Evolutionary conservation across 53 echinoderm and acorn worm genomes (phyloP).

Genomic region (Henricia sp.): DNA sequence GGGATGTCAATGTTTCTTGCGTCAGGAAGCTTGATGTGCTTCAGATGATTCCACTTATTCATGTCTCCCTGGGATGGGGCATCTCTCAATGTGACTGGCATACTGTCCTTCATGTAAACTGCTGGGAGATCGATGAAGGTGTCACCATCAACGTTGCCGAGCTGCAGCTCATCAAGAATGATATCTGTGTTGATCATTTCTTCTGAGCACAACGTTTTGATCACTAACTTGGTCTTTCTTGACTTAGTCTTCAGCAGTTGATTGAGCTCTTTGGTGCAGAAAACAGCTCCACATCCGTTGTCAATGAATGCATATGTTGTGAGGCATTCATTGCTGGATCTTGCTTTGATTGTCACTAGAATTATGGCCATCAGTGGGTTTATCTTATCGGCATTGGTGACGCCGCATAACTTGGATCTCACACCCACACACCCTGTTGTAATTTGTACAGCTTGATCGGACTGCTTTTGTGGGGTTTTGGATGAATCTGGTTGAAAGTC

Average conservation of each 20-base stretch:
- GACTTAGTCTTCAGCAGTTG: conserved; percentile 13
- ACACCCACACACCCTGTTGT: conserved; percentile 31
- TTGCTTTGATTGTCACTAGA: conserved; percentile 35
- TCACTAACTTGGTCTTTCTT: too few species aligned
- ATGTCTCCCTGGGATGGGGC: conserved; percentile 60
- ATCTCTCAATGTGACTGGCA: conserved; percentile 59
- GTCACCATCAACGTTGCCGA: conserved; percentile 46
- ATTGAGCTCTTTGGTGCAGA: conserved; percentile 16
- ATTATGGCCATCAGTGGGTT: conserved; percentile 41
- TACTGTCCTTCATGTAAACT: conserved; percentile 63
- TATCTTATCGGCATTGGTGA: not conserved
- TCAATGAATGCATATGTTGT: conserved; percentile 56
- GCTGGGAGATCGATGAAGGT: conserved; percentile 55
- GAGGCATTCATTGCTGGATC: conserved; percentile 31
- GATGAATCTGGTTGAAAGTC: not conserved
- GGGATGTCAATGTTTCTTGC: conserved; percentile 41
- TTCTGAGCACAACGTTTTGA: too few species aligned
- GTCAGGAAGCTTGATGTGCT: conserved; percentile 47
- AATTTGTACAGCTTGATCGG: not conserved
- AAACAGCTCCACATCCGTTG: conserved; percentile 36
- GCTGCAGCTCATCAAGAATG: conserved; percentile 56
- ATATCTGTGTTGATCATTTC: conserved; percentile 48
- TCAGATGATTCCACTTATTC: conserved; percentile 50
- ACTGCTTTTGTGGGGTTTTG: not conserved
- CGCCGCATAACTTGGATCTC: not conserved